These are phyloP conservation scores for Hylaeus anthracinus DNA, from an alignment of 1,140 invertebrate species.

Conservation along the genomic window DNA sequence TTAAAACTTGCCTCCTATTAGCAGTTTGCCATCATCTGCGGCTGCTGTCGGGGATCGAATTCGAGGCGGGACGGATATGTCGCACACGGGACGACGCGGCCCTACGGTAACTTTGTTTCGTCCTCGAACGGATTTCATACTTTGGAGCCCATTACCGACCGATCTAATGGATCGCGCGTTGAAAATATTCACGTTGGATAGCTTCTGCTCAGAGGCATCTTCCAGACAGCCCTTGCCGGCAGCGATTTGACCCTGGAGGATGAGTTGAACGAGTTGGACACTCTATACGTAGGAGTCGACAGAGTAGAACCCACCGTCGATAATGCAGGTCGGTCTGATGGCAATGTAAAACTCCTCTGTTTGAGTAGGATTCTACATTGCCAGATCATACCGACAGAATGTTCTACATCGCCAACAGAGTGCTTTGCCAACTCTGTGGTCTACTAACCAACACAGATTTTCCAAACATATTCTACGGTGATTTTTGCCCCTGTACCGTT, in stretches of 20 bases:
- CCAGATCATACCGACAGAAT: no score
- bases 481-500: no score
- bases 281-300: no score
- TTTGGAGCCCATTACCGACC: constrained; percentile 33
- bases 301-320: no score
- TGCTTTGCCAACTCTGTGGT: no score
- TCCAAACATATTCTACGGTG: no score
- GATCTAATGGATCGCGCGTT: constrained; percentile 19
- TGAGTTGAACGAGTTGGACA: neutral
- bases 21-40: constrained; percentile 64
- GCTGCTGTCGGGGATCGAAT: constrained; percentile 54
- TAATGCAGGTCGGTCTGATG: no score
- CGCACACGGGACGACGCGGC: neutral
- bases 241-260: no score
- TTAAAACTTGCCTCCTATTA: constrained; percentile 70
- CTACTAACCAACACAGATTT: no score
- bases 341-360: no score
- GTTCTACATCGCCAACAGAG: no score
- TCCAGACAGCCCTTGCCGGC: neutral
- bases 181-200: constrained; percentile 5
- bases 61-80: constrained; percentile 23
- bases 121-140: constrained; percentile 56
- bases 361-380: no score
- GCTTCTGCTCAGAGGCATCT: neutral
- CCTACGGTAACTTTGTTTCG: constrained; percentile 55